Evolutionary conservation across 2,888 invertebrate genomes (phyloP), one percentile per base, ranked within the genome.

Genomic region (Anodontia alba): DNA sequence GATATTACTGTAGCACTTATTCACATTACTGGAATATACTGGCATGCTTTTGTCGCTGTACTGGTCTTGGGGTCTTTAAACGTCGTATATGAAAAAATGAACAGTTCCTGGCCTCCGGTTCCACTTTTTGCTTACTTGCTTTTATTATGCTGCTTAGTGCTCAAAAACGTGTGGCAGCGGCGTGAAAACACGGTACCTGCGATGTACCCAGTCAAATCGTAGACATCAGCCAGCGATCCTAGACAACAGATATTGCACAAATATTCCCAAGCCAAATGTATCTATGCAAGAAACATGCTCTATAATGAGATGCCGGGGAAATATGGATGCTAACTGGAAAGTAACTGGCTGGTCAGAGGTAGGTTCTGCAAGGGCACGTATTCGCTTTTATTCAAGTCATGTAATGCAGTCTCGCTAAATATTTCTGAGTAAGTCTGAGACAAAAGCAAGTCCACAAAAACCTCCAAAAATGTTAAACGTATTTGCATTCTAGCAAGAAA

Each of bases 121-220:
- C 38, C 12, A 38, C 38, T 46, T 46, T 71, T 8, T 17, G 62
- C 62, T 57, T 26, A 66, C 23, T 49, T 79, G 81, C 80, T 80
- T 79, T 76, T 83, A 75, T 83, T 71, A 81, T 82, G 79, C 78
- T 85, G 87, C 87, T 86, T 85, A 91, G 91, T 91, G 91, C 77
- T 91, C 91, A 29, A 78, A 87, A 78, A 88, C 90, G 0, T 91
- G 91, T 83, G 91, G 88, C 33, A 73, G 70, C 38, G 91, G 91
- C 36, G 78, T 80, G 26, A 81, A 86, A 70, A 78, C 86, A 17
- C 82, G 91, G 29, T 84, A 82, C 69, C 81, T 91, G 36, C 81
- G 87, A 76, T 91, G 91, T 83, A 67, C 80, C 20, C 79, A 66
- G 54, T 74, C 83, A 23, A 81, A 84, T 66, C 72, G 73, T 51